Evolutionary conservation across 1,140 invertebrate species (phyloP).

Genomic region (Camponotus pennsylvanicus): DNA sequence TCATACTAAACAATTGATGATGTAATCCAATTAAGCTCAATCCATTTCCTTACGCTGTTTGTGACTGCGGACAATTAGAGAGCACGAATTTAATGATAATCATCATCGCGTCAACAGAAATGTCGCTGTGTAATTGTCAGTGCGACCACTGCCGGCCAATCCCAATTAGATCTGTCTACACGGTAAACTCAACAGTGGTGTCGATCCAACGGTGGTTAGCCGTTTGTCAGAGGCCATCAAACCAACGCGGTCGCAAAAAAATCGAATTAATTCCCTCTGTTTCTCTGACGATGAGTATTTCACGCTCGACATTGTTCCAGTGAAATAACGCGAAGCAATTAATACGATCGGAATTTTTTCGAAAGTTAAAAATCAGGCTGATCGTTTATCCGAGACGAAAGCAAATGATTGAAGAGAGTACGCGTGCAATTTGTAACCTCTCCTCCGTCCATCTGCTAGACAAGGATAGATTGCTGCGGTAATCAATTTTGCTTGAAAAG

Average conservation of each 20-base stretch:
- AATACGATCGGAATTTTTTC: constrained; percentile 51
- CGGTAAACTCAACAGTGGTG: constrained; percentile 34
- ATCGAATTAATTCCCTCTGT: constrained; percentile 37
- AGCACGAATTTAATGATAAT: constrained; percentile 56
- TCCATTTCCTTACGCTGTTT: constrained; percentile 31
- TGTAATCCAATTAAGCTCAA: constrained; percentile 1
- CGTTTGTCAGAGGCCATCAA: constrained; percentile 53
- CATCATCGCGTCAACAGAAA: constrained; percentile 52
- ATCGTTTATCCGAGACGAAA: constrained; percentile 52
- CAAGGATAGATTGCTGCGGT: constrained; percentile 60
- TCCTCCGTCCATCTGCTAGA: constrained; percentile 34
- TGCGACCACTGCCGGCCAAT: constrained; percentile 40
- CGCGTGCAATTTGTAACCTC: constrained; percentile 45
- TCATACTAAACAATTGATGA: not conserved
- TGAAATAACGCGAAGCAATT: constrained; percentile 50
- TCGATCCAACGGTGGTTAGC: constrained; percentile 34
- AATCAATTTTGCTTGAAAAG: constrained; percentile 70
- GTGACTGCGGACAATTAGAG: constrained; percentile 45
- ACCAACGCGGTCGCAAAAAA: not conserved
- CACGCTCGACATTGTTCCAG: not conserved
- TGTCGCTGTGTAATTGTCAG: constrained; percentile 52
- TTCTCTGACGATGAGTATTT: constrained; percentile 7
- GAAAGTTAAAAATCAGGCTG: constrained; percentile 48
- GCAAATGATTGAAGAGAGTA: constrained; percentile 55
- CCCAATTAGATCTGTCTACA: constrained; percentile 50